phyloP scores from a whole-genome alignment of 2,888 invertebrate genomes.

The Heliothis peltigera region DNA sequence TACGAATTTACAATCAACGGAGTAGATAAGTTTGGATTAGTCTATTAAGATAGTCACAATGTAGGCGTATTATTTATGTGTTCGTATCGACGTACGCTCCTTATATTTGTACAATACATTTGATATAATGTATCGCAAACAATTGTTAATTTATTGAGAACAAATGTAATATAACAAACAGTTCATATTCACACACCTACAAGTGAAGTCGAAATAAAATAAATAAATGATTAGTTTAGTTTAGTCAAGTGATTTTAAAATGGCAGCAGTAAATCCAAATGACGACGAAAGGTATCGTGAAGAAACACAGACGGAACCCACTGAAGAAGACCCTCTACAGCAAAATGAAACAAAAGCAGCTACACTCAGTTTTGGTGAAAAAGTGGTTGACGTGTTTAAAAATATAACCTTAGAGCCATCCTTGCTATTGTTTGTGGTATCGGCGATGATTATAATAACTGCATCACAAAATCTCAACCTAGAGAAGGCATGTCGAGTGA shows the following conservation, averaged over 20 bases:
- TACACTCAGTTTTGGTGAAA: slow-evolving; percentile 65
- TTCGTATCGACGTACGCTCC: slow-evolving; percentile 33
- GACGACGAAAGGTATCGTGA: slow-evolving; percentile 18
- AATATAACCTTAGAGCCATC: slow-evolving; percentile 81
- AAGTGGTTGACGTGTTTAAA: slow-evolving; percentile 55
- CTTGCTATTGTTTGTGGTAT: slow-evolving; percentile 72
- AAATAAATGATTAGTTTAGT: slow-evolving; percentile 25
- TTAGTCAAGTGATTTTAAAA: slow-evolving; percentile 32
- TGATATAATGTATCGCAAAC: slow-evolving; percentile 44
- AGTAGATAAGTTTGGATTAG: slow-evolving; percentile 51
- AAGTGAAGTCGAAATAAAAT: slow-evolving; percentile 29
- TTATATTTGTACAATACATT: slow-evolving; percentile 30
- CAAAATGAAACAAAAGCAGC: slow-evolving; percentile 40
- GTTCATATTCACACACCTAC: slow-evolving; percentile 35
- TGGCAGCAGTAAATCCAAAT: slow-evolving; percentile 30
- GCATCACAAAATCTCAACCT: slow-evolving; percentile 95
- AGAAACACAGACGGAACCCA: slow-evolving; percentile 27
- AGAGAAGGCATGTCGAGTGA: slow-evolving; percentile 96
- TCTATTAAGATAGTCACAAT: slow-evolving; percentile 37
- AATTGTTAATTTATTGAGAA: slow-evolving; percentile 45
- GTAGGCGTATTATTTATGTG: slow-evolving; percentile 22
- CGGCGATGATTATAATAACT: slow-evolving; percentile 88
- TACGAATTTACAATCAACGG: slow-evolving; percentile 28
- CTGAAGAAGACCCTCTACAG: slow-evolving; percentile 53
- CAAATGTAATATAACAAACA: slow-evolving; percentile 38